These are phyloP conservation scores for Ascidia mentula DNA, from an alignment of 23 tunicate genomes.

Conservation along the genomic window DNA sequence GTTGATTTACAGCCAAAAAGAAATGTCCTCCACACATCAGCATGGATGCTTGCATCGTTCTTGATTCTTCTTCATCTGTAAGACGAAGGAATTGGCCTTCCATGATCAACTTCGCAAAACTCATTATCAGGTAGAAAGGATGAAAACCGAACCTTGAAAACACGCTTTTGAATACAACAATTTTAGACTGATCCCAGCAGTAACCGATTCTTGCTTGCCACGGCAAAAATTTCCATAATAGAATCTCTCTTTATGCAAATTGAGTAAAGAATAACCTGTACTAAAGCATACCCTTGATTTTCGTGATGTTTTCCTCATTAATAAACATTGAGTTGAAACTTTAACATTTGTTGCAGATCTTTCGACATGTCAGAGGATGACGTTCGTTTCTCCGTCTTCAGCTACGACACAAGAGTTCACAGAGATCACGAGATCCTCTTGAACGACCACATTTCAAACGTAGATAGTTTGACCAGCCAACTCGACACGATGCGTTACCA, in stretches of 20 bases:
- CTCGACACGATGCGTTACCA: not conserved
- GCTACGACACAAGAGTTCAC: not conserved
- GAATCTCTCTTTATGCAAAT: no score
- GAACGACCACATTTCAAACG: not conserved
- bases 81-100: not conserved
- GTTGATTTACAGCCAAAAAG: no score
- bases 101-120: not conserved
- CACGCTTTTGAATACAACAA: no score
- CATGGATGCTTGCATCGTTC: constrained; percentile 4
- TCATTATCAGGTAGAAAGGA: constrained; percentile 2
- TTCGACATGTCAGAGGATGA: not conserved
- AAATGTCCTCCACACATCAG: not conserved
- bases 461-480: not conserved
- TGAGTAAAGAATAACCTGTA: no score
- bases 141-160: no score
- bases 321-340: no score
- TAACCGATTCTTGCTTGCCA: no score
- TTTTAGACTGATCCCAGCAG: no score
- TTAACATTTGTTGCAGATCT: not conserved
- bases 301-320: no score
- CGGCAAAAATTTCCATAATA: no score
- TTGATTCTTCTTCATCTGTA: not conserved
- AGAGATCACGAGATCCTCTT: not conserved
- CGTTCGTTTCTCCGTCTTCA: not conserved
- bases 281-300: no score